phyloP scores from a whole-genome alignment of 1,140 invertebrate species.

The Heliconius melpomene region DNA sequence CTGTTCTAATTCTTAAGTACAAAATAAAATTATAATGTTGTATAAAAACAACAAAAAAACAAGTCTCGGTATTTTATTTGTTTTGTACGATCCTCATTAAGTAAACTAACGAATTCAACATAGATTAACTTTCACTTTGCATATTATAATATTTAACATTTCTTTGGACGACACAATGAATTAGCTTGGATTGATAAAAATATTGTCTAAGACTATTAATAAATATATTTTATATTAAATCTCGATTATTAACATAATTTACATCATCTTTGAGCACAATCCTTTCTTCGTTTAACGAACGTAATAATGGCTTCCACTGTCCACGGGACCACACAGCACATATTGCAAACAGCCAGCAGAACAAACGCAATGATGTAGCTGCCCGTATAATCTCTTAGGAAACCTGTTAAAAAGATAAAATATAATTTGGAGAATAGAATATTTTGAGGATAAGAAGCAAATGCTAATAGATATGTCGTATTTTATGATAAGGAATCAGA shows the following conservation, averaged over 20 bases:
- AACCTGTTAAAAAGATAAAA: slow-evolving; percentile 58
- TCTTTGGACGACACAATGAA: not conserved
- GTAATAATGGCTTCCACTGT: slow-evolving; percentile 60
- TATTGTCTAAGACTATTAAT: not conserved
- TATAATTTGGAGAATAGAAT: not conserved
- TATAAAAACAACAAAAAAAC: not conserved
- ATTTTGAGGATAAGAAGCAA: too few species aligned
- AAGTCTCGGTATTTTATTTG: not conserved
- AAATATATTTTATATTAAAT: not conserved
- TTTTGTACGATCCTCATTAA: not conserved
- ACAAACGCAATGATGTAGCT: slow-evolving; percentile 72
- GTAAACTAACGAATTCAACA: not conserved
- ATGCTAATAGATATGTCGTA: too few species aligned
- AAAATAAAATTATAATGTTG: not conserved
- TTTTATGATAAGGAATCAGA: too few species aligned
- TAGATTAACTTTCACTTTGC: not conserved
- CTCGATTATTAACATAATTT: not conserved
- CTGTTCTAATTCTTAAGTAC: not conserved
- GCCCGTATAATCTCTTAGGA: slow-evolving; percentile 69
- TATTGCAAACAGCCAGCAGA: slow-evolving; percentile 66
- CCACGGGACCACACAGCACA: slow-evolving; percentile 74
- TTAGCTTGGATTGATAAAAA: not conserved
- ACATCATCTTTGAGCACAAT: not conserved
- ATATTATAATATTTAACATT: not conserved
- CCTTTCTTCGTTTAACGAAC: slow-evolving; percentile 46